Conservation (phyloP, 2,797 vertebrate species). For the Pachyuromys duprasi region DNA sequence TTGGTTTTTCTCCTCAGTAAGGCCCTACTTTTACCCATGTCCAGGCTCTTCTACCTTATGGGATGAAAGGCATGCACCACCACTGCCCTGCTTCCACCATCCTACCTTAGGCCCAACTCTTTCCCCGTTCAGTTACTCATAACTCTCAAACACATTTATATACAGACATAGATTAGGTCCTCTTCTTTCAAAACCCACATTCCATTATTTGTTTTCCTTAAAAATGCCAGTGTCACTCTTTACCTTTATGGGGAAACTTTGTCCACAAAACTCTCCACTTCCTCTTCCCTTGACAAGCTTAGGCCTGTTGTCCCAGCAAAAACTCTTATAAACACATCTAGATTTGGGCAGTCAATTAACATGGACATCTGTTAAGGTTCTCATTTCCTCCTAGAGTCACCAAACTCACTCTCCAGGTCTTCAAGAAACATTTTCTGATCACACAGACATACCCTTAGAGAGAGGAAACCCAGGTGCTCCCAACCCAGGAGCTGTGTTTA, state of each 20-base stretch:
- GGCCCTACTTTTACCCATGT: too few species aligned
- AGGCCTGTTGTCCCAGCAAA: not conserved
- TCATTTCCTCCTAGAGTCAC: slow-evolving; percentile 64
- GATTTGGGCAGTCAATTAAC: slow-evolving; percentile 31
- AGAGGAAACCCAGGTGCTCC: slow-evolving; percentile 85
- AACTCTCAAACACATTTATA: not conserved
- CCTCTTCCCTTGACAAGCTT: not conserved
- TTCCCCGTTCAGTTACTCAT: not conserved
- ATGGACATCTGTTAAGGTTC: slow-evolving; percentile 16
- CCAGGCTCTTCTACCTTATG: too few species aligned
- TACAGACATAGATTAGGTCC: not conserved
- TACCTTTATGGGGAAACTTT: not conserved
- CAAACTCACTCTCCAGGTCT: slow-evolving; percentile 70
- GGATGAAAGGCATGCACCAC: too few species aligned
- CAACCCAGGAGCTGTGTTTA: slow-evolving; percentile 76
- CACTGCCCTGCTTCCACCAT: not conserved
- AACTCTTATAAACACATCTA: slow-evolving; percentile 10
- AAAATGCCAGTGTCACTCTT: not conserved
- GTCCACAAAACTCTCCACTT: not conserved
- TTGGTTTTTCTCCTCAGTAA: not conserved
- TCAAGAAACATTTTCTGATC: slow-evolving; percentile 81
- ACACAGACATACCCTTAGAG: slow-evolving; percentile 50
- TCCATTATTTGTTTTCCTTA: not conserved
- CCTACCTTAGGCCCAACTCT: not conserved
- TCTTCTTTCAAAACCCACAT: not conserved